Conservation (phyloP, 2,888 invertebrate genomes). For the Hypomecis punctinalis region DNA sequence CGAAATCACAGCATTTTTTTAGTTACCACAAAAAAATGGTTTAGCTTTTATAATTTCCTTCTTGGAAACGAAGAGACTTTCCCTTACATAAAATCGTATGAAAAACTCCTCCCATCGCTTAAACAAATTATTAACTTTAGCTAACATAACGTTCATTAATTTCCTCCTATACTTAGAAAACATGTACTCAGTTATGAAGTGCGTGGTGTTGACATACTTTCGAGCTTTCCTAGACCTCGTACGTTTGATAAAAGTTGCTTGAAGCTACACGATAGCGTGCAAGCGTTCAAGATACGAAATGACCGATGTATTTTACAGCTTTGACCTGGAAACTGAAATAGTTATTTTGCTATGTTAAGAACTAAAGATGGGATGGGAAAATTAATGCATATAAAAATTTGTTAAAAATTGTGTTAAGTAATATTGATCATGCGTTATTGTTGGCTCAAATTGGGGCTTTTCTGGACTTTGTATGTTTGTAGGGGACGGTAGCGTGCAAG, state of each 20-base stretch:
- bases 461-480: too few relatives aligned
- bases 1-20: too few relatives aligned
- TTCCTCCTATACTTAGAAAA: constrained; percentile 10
- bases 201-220: constrained; percentile 23
- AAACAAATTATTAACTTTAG: not conserved
- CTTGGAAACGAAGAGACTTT: too few relatives aligned
- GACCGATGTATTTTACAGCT: constrained; percentile 12
- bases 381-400: too few relatives aligned
- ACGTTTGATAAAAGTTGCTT: constrained; percentile 20
- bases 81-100: too few relatives aligned
- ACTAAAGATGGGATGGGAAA: not conserved
- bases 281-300: constrained; percentile 1
- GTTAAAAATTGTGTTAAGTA: too few relatives aligned
- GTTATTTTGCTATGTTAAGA: not conserved
- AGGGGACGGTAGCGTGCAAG: too few relatives aligned
- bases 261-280: constrained; percentile 9
- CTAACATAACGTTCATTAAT: not conserved
- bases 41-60: too few relatives aligned
- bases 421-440: too few relatives aligned
- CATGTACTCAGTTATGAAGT: constrained; percentile 13
- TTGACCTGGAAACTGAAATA: constrained; percentile 2
- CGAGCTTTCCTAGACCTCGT: constrained; percentile 24
- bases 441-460: too few relatives aligned
- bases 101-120: not conserved
- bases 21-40: too few relatives aligned